These are phyloP conservation scores for Sipha maydis DNA, from an alignment of 2,888 invertebrate species.

Conservation along the genomic window DNA sequence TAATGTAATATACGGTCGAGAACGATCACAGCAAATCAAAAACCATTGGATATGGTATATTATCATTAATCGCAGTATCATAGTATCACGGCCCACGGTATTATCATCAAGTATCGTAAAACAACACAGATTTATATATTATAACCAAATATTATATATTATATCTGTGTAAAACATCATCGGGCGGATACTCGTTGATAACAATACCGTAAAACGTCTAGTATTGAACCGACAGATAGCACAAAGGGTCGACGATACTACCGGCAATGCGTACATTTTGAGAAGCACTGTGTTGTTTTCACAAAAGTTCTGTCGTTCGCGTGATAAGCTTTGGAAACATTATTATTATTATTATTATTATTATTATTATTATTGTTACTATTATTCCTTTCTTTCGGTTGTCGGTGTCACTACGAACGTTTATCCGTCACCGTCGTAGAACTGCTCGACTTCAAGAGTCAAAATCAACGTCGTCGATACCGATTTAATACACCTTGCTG, in stretches of 20 bases:
- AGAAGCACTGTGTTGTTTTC: constrained; percentile 24
- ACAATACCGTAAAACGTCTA: too few species aligned
- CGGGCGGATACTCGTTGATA: neutral
- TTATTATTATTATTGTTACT: neutral
- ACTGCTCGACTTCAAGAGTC: too few species aligned
- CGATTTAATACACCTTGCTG: too few species aligned
- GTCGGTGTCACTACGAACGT: neutral
- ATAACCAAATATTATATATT: neutral
- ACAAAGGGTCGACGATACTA: neutral
- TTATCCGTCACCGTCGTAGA: too few species aligned
- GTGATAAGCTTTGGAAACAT: constrained; percentile 41
- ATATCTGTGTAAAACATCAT: neutral
- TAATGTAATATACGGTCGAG: neutral
- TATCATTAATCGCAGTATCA: neutral
- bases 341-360: neutral
- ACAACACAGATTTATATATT: neutral
- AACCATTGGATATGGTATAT: neutral
- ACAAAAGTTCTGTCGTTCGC: neutral
- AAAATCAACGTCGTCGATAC: too few species aligned
- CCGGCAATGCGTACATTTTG: constrained; percentile 17
- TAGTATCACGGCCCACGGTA: neutral
- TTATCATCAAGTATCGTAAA: neutral
- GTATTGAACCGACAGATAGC: too few species aligned
- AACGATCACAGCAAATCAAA: neutral
- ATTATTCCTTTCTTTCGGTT: neutral